phyloP scores from a whole-genome alignment of 2,113 vertebrate species.

The Melanostigma gelatinosum region DNA sequence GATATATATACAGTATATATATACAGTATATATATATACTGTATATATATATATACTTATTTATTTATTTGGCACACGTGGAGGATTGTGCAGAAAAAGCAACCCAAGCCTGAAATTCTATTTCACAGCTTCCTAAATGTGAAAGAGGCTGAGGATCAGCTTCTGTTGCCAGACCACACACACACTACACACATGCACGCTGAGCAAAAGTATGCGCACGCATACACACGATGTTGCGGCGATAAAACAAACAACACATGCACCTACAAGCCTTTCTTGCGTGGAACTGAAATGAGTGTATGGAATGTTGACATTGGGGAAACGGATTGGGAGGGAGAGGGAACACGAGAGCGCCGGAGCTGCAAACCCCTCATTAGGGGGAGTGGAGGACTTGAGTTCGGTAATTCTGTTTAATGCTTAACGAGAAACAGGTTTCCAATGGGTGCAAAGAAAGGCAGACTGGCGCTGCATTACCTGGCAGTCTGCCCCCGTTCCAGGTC shows the following conservation, averaged over 20 bases:
- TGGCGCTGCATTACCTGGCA: constrained; percentile 36
- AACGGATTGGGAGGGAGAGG: constrained; percentile 39
- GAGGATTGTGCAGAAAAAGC: constrained; percentile 37
- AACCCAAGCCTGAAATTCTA: constrained; percentile 66
- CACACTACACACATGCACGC: constrained; percentile 9
- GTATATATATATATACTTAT: too few relatives aligned
- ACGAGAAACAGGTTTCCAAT: constrained; percentile 77
- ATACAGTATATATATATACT: too few relatives aligned
- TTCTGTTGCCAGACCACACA: constrained; percentile 58
- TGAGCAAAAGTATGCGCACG: constrained; percentile 26
- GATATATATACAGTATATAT: too few relatives aligned
- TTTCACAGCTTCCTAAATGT: constrained; percentile 67
- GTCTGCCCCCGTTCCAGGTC: constrained; percentile 6
- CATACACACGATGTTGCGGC: background rate
- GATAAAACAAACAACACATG: constrained; percentile 76
- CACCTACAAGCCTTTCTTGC: constrained; percentile 61
- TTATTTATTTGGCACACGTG: constrained; percentile 53
- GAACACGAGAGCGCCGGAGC: constrained; percentile 52
- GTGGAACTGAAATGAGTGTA: constrained; percentile 55
- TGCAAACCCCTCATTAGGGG: constrained; percentile 67
- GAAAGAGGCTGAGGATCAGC: constrained; percentile 47
- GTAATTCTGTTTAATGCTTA: constrained; percentile 71
- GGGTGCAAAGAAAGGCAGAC: constrained; percentile 38
- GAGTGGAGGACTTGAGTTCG: constrained; percentile 34
- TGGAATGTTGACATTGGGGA: constrained; percentile 74